Base-by-base conservation (phyloP, 2,888 invertebrate species). In the Luperina testacea region DNA sequence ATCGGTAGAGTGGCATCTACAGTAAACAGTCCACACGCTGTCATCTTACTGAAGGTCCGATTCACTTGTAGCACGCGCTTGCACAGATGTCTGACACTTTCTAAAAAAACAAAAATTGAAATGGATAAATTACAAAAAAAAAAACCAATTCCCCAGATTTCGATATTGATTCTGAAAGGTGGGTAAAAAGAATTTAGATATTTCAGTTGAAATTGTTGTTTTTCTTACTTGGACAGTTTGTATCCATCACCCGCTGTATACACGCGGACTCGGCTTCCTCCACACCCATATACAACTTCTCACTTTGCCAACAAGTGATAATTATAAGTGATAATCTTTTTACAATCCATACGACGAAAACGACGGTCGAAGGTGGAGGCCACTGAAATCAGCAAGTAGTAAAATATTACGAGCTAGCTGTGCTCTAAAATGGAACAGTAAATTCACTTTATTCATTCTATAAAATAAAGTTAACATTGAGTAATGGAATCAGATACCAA, bases 1-100 rank as follows among this genome's bases (percentile, higher is more conserved):
- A 78, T 57, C 2, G 64, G 53, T 15, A 80, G 78, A 64, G 63
- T 15, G 20, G 78, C 78, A n/a, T 78, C 78, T 53, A 78, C 32
- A 24, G 63, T 45, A 11, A 78, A 80, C 63, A 78, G 8, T 0
- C 71, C 78, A 64, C 20, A 78, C 20, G 78, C 71, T 45, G 70
- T 70, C 78, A 71, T 70, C 63, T 78, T 78, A 64, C n/a, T 70
- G 53, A 80, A 80, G 32, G 20, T 78, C 0, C 63, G 45, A 20
- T 78, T 80, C 9, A 53, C 20, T 78, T 78, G 38, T 4, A 38
- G 38, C 38, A 38, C 38, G 38, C 38, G 38, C 38, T 38, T 38
- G 38, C 38, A 38, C 38, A 38, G 38, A 38, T 38, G 38, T 38
- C 38, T 38, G 38, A 38, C 38, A 38, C 38, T 38, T 38, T 38